phyloP scores from a whole-genome alignment of 2,888 invertebrate species.

The Lasioglossum vierecki region DNA sequence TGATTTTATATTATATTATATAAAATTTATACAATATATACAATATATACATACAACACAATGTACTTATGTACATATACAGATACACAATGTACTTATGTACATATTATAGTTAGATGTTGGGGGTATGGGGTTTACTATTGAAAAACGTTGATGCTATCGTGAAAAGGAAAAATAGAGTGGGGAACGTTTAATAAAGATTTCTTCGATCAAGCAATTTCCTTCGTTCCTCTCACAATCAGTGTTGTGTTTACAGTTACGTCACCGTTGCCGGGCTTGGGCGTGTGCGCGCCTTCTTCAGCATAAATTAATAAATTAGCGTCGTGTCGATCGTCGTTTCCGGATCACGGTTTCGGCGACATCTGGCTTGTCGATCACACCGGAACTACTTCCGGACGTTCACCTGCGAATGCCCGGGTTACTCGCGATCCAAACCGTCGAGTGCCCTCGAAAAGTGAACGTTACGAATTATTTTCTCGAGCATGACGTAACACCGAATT shows the following conservation, averaged over 20 bases:
- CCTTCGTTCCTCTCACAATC: slow-evolving; percentile 1
- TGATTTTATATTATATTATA: no score
- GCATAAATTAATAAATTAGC: slow-evolving; percentile 77
- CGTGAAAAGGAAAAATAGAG: not conserved
- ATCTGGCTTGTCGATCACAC: slow-evolving; percentile 16
- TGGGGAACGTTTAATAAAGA: slow-evolving; percentile 9
- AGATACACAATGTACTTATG: no score
- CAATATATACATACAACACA: no score
- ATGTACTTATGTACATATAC: no score
- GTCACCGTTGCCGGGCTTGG: slow-evolving; percentile 68
- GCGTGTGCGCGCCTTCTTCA: slow-evolving; percentile 63
- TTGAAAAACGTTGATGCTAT: not conserved
- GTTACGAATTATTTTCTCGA: not conserved
- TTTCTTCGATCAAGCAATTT: slow-evolving; percentile 44
- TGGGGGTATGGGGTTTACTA: not conserved
- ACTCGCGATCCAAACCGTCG: not conserved
- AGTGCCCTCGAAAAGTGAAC: not conserved
- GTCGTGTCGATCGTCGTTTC: slow-evolving; percentile 38
- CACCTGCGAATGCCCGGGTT: not conserved
- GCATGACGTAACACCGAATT: no score
- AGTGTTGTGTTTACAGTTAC: slow-evolving; percentile 79
- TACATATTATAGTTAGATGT: no score
- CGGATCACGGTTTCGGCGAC: slow-evolving; percentile 44
- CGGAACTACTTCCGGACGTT: not conserved
- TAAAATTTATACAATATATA: no score